Evolutionary conservation across 2,888 invertebrate genomes (phyloP).

Genomic region (Dasysyrphus tricinctus): DNA sequence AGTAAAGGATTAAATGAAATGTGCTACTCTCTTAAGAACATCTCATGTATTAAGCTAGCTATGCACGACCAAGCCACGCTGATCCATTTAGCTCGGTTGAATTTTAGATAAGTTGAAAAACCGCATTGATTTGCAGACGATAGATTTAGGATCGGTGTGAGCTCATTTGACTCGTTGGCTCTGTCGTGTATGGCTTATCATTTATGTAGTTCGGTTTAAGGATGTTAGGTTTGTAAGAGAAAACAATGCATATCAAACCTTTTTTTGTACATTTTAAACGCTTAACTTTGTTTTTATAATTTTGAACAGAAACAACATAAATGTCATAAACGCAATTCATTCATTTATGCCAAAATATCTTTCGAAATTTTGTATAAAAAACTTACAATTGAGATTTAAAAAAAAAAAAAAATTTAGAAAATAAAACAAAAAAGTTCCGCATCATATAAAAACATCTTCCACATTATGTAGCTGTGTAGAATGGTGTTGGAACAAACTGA

Average conservation of each 20-base stretch:
- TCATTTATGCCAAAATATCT: constrained; percentile 48
- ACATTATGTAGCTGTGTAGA: constrained; percentile 53
- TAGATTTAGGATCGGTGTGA: no score
- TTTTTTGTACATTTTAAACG: neutral
- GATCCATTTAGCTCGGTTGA: no score
- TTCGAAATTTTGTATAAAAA: constrained; percentile 68
- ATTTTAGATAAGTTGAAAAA: no score
- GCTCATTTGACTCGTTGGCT: no score
- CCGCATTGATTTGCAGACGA: no score
- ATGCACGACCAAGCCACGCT: no score
- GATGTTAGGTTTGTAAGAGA: no score
- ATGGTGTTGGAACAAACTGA: constrained; percentile 27
- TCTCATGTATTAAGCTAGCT: no score
- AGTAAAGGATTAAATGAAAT: no score
- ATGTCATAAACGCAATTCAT: constrained; percentile 38
- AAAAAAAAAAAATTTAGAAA: neutral
- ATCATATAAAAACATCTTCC: constrained; percentile 43
- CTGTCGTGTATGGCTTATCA: no score
- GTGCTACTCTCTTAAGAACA: no score
- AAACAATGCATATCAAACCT: neutral
- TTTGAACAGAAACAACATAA: neutral
- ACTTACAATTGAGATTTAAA: neutral
- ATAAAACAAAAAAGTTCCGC: neutral
- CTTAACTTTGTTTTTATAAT: neutral
- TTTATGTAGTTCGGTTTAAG: no score